These are phyloP conservation scores for Sympetrum striolatum DNA, from an alignment of 2,888 invertebrate genomes.

Conservation along the genomic window DNA sequence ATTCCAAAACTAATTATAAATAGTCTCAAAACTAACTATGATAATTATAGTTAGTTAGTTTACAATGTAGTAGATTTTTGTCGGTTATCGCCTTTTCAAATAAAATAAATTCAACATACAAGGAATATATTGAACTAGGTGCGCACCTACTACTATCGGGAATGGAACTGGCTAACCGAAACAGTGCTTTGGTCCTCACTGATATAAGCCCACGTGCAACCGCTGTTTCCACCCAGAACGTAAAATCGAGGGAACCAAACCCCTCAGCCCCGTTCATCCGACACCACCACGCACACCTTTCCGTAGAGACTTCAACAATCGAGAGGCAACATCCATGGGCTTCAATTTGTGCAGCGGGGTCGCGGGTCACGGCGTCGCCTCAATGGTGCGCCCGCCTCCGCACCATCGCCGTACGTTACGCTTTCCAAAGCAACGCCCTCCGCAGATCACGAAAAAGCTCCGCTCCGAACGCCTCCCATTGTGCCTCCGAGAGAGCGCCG, in stretches of 20 bases:
- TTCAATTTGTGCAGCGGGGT: not conserved
- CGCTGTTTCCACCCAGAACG: no score
- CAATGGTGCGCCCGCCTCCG: not conserved
- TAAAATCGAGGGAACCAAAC: not conserved
- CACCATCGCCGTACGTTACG: not conserved
- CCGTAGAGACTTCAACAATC: not conserved
- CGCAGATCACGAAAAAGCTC: not conserved
- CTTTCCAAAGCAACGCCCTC: not conserved
- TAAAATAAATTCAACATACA: no score
- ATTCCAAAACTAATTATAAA: no score
- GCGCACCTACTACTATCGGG: no score
- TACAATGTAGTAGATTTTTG: no score
- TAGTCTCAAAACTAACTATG: no score
- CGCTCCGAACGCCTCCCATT: not conserved
- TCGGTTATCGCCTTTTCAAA: no score
- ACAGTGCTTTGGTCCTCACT: fast-evolving
- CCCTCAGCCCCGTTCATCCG: not conserved
- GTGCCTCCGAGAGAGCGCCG: not conserved
- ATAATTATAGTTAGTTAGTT: no score
- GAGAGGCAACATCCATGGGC: not conserved
- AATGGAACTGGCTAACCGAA: no score
- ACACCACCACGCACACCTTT: not conserved
- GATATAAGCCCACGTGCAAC: no score
- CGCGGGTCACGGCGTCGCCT: not conserved
- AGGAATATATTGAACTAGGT: no score